phyloP scores from a whole-genome alignment of 1,140 invertebrate genomes.

The Trichonephila clavipes region DNA sequence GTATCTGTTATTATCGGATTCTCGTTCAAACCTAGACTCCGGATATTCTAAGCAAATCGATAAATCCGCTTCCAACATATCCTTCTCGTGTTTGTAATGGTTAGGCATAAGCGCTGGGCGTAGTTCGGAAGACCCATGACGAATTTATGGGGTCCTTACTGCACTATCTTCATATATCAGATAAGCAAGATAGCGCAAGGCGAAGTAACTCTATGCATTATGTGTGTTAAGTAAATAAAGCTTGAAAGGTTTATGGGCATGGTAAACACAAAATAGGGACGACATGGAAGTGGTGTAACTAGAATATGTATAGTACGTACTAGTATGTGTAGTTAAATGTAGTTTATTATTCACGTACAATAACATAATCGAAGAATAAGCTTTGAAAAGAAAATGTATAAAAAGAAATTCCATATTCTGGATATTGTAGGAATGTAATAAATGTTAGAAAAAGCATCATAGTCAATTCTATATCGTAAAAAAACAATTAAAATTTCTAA shows the following conservation, averaged over 20 bases:
- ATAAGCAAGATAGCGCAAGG: neutral
- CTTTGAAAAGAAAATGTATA: no score
- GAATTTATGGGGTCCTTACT: neutral
- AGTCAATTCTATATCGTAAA: no score
- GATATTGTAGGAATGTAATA: no score
- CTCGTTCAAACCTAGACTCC: neutral
- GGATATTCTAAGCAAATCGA: neutral
- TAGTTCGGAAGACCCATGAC: neutral
- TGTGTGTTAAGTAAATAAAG: neutral
- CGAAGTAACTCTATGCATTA: conserved; percentile 6
- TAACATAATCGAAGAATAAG: no score
- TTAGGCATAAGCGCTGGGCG: neutral
- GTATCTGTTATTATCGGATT: conserved; percentile 8
- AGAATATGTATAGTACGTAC: no score
- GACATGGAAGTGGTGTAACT: no score
- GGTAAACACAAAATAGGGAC: no score
- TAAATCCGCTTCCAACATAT: neutral
- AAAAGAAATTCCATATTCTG: no score
- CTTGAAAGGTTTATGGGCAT: neutral
- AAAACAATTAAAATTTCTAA: no score
- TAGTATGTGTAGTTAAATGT: no score
- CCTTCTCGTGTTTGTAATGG: neutral
- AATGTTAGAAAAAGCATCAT: no score
- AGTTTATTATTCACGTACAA: no score
- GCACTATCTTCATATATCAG: neutral